phyloP scores from a whole-genome alignment of 2,888 invertebrate genomes.

The Orchestes rusci region DNA sequence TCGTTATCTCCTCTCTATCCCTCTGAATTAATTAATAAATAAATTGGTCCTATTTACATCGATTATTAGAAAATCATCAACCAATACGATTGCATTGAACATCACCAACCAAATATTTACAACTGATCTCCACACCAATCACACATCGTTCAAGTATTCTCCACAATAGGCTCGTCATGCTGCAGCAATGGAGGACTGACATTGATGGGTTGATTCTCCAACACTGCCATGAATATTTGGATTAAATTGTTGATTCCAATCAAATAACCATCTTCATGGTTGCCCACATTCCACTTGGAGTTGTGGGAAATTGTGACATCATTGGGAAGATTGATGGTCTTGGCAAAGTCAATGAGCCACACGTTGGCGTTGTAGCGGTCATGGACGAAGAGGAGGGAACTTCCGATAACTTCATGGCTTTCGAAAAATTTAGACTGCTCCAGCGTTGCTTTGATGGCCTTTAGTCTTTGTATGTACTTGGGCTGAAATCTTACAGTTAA shows the following conservation, averaged over 20 bases:
- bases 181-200: conserved; percentile 36
- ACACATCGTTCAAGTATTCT: conserved; percentile 15
- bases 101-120: too few relatives aligned
- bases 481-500: conserved; percentile 61
- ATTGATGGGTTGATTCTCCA: conserved; percentile 42
- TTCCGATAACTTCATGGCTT: conserved; percentile 90
- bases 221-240: conserved; percentile 67
- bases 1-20: too few relatives aligned
- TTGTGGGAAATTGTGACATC: conserved; percentile 70
- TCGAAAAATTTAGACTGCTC: conserved; percentile 85
- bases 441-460: conserved; percentile 74
- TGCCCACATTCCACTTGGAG: conserved; percentile 86
- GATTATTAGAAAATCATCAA: too few relatives aligned
- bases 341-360: conserved; percentile 98
- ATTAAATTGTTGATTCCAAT: conserved; percentile 88
- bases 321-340: conserved; percentile 77
- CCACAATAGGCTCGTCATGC: conserved; percentile 15
- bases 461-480: conserved; percentile 77
- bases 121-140: too few relatives aligned
- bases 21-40: too few relatives aligned
- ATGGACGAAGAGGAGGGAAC: conserved; percentile 91
- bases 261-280: conserved; percentile 94
- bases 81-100: too few relatives aligned
- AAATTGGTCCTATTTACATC: too few relatives aligned
- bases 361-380: conserved; percentile 81